Evolutionary conservation across 2,113 vertebrate genomes (phyloP), one percentile per base, ranked within the genome.

Genomic region (Ovibos moschatus): DNA sequence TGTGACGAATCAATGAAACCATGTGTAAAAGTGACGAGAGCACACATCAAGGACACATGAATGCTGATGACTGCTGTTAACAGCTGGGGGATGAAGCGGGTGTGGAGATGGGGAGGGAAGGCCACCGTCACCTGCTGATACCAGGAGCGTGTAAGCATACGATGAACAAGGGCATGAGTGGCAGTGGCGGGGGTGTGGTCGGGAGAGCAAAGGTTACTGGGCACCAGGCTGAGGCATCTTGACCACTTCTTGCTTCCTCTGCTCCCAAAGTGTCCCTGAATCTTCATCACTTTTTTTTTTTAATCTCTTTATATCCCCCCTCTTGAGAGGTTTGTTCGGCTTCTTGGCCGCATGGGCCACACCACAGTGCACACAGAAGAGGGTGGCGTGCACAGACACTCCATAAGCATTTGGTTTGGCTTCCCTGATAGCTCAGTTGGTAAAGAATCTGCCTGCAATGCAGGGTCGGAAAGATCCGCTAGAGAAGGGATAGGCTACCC

Each of bases 91-190:
- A 33, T 51, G 79, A 55, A 53, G 43, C 28, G 19, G 50, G 28
- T 3, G 28, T 16, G 7, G 55, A 9, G 43, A 36, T 3, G 81
- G 86, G 87, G 4, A n/a, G 28, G 33, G n/a, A 23, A 43, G 83
- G 55, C 43, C 50, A 3, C 53, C 8, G 19, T 6, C 9, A 1
- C 55, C 30, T 33, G 90, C 1, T 1, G 87, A 50, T 55, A 30
- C 4, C 19, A 25, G 60, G 5, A 15, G 30, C 0, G 2, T 2
- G 53, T 62, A 15, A 57, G 40, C 0, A 2, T 0, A 19, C 1
- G 55, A 82, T 0, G 0, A 25, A 45, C 23, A 8, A 51, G 40
- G 64, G 51, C 47, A 10, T 0, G 15, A 17, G 62, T 8, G 6
- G 55, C 57, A 1, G 14, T 3, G 28, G 1, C 9, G 10, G 10